Conservation (phyloP, 2,113 vertebrate species). For the Ophthalmotilapia sp. region DNA sequence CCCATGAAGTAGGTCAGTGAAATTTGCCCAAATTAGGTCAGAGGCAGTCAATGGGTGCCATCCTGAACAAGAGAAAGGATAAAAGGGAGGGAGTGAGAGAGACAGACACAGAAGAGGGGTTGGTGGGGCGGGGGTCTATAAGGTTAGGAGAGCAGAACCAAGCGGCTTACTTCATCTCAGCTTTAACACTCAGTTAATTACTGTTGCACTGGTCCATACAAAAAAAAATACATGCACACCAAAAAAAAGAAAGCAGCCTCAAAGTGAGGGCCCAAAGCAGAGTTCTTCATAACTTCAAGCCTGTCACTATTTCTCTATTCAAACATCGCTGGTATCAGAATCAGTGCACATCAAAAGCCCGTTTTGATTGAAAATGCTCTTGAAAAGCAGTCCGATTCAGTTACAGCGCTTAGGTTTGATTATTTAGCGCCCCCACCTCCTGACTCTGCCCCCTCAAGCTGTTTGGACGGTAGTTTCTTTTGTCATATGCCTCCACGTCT, state of each 20-base stretch:
- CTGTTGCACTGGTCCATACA: background rate
- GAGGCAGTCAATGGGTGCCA: conserved; percentile 60
- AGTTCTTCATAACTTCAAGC: conserved; percentile 16
- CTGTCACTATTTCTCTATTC: conserved; percentile 17
- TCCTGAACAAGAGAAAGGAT: conserved; percentile 36
- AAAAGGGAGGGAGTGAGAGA: background rate
- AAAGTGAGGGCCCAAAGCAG: background rate
- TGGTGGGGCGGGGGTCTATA: background rate
- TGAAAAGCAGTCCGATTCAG: conserved; percentile 43
- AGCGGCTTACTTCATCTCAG: conserved; percentile 37
- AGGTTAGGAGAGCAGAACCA: conserved; percentile 41
- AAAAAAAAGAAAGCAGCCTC: background rate
- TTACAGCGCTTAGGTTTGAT: conserved; percentile 46
- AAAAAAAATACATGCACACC: background rate
- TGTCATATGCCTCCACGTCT: conserved; percentile 36
- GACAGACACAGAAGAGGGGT: background rate
- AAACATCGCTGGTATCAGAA: conserved; percentile 32
- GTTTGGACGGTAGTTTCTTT: conserved; percentile 39
- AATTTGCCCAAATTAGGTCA: conserved; percentile 75
- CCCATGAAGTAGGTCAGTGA: conserved; percentile 74
- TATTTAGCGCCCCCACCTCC: conserved; percentile 47
- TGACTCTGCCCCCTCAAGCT: conserved; percentile 27
- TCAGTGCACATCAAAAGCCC: conserved; percentile 22
- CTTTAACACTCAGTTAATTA: conserved; percentile 49
- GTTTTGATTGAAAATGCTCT: conserved; percentile 49